phyloP scores from a whole-genome alignment of 2,113 vertebrate species.

The cat (Felis catus) region DNA sequence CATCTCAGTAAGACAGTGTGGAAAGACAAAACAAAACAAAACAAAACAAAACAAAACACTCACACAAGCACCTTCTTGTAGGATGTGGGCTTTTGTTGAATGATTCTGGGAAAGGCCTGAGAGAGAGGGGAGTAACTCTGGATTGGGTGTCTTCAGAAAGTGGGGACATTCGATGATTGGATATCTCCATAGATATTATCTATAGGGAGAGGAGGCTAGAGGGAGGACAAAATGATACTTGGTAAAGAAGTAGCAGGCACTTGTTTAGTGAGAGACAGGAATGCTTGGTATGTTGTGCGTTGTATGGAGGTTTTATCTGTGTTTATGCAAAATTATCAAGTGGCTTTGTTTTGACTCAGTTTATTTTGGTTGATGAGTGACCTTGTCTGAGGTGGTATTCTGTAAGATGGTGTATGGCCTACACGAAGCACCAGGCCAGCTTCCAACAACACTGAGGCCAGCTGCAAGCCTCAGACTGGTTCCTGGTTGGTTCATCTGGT shows the following conservation, averaged over 20 bases:
- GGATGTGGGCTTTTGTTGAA: neutral
- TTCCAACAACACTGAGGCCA: neutral
- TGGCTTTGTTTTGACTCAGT: neutral
- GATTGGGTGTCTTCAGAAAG: neutral
- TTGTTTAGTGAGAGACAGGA: neutral
- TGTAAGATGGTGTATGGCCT: neutral
- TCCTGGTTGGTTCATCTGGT: neutral
- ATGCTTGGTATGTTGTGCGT: neutral
- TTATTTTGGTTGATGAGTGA: neutral
- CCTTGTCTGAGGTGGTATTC: neutral
- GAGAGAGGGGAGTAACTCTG: neutral
- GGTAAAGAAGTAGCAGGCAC: neutral
- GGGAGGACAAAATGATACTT: neutral
- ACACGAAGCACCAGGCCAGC: neutral
- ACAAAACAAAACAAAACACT: neutral
- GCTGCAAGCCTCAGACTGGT: neutral
- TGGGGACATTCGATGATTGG: neutral
- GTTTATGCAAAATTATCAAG: neutral
- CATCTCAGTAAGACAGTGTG: neutral
- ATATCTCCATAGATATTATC: neutral
- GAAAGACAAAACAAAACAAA: neutral
- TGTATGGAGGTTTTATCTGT: neutral
- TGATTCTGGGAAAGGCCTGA: neutral
- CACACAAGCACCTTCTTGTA: neutral
- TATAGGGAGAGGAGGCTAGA: neutral